Conservation (phyloP, 2,113 vertebrate genomes). For the Cochlearius cochlearius region DNA sequence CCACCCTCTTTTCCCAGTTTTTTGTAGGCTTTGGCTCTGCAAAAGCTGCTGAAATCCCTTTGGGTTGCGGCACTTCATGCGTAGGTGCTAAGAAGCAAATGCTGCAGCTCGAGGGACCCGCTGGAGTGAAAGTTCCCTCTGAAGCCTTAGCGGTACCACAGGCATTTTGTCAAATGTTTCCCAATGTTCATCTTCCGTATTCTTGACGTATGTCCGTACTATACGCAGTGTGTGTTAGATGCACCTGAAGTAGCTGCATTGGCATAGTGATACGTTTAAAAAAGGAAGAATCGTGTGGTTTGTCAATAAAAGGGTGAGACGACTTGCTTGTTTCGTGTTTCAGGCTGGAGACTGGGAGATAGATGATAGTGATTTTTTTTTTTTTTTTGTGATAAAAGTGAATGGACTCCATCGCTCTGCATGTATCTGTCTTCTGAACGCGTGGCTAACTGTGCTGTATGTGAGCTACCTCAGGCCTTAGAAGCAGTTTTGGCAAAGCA, state of each 20-base stretch:
- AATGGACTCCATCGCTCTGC: neutral
- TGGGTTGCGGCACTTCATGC: neutral
- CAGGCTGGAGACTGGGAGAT: neutral
- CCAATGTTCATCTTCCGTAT: neutral
- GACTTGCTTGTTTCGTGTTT: neutral
- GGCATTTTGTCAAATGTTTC: neutral
- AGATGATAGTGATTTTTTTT: neutral
- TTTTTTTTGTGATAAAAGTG: neutral
- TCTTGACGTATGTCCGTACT: neutral
- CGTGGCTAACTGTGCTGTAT: accelerated
- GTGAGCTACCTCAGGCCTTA: neutral
- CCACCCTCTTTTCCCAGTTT: neutral
- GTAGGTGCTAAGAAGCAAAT: neutral
- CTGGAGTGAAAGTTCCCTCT: neutral
- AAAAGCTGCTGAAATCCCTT: neutral
- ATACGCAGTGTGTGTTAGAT: accelerated
- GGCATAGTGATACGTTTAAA: neutral
- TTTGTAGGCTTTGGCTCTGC: neutral
- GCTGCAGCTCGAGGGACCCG: neutral
- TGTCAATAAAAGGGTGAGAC: neutral
- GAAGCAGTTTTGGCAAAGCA: neutral
- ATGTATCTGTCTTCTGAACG: neutral
- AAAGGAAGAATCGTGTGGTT: neutral
- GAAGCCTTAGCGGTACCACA: neutral
- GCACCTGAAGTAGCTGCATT: neutral